phyloP scores from a whole-genome alignment of 2,888 invertebrate species.

The Sminthurinus aureus region DNA sequence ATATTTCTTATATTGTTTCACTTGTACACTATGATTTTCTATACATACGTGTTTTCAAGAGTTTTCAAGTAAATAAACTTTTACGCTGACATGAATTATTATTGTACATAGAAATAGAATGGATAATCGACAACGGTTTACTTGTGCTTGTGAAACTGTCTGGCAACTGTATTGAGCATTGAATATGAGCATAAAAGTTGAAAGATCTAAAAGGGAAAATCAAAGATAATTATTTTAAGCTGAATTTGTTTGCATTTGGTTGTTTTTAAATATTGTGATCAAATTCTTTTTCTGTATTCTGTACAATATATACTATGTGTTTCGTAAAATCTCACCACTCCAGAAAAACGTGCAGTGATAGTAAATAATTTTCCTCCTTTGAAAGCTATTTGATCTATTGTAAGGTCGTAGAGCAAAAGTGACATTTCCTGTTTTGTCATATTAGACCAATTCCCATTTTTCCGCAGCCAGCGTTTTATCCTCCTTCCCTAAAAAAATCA shows the following conservation, averaged over 20 bases:
- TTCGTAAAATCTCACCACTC: background rate
- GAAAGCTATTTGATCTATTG: background rate
- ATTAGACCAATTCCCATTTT: background rate
- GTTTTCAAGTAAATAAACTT: no score
- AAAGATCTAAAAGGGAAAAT: background rate
- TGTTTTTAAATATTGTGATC: background rate
- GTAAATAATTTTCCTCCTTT: constrained; percentile 18
- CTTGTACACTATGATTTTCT: no score
- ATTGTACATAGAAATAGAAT: no score
- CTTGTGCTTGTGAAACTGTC: background rate
- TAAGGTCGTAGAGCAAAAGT: constrained; percentile 7
- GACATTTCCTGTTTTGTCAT: background rate
- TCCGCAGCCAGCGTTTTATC: constrained; percentile 7
- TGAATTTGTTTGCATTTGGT: no score
- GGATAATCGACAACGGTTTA: no score
- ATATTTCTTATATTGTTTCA: no score
- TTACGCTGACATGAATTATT: no score
- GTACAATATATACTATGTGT: no score
- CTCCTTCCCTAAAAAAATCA: background rate
- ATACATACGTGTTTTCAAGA: no score
- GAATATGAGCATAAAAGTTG: constrained; percentile 16
- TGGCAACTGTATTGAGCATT: constrained; percentile 21
- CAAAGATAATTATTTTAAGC: background rate
- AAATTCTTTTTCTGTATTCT: background rate
- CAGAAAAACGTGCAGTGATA: constrained; percentile 16